Base-by-base conservation (phyloP, 2,797 vertebrate genomes). In the Octomys mimax region DNA sequence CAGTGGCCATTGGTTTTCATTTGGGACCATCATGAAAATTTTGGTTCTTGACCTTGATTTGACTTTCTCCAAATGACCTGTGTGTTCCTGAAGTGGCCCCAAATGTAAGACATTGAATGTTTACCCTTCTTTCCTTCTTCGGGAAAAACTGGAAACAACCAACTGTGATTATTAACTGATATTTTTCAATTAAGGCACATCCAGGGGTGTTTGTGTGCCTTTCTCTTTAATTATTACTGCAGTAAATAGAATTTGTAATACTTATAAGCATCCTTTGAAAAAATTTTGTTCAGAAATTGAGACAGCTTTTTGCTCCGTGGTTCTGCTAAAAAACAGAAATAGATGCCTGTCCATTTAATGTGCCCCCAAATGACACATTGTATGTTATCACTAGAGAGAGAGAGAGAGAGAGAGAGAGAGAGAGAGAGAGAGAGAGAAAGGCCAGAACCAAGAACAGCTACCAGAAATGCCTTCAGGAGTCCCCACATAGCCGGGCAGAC, bases 41-140 rank as follows among this genome's bases (percentile, higher is more conserved):
- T 89, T 80, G 94, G 36, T 77, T 91, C 62, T 94, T 49, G 31
- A 64, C 77, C 86, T 94, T n/a, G 59, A 61, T 22, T 61, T 64
- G 95, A 64, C 3, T 13, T 81, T 89, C 71, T 91, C 21, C 7
- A 91, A 92, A 59, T 92, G 59, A 54, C 52, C 52, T 73, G 80
- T 79, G 21, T 22, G 21, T 75, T 4, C 46, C 31, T n/a, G 31
- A 93, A 77, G 14, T 1, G 19, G 2, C 12, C 14, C 61, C 64
- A 66, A 79, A 28, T 28, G 94, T 70, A 92, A 92, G 31, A 42
- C 57, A 39, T 82, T 82, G 57, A 54, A 26, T 62, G 73, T 39
- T 90, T 78, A 68, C 57, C n/a, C 26, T 0, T 66, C 31, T 82
- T 11, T 94, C 6, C 36, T 83, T 22, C 36, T 92, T 92, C 22